phyloP scores from a whole-genome alignment of 2,888 invertebrate genomes.

The Ephialtes manifestator region DNA sequence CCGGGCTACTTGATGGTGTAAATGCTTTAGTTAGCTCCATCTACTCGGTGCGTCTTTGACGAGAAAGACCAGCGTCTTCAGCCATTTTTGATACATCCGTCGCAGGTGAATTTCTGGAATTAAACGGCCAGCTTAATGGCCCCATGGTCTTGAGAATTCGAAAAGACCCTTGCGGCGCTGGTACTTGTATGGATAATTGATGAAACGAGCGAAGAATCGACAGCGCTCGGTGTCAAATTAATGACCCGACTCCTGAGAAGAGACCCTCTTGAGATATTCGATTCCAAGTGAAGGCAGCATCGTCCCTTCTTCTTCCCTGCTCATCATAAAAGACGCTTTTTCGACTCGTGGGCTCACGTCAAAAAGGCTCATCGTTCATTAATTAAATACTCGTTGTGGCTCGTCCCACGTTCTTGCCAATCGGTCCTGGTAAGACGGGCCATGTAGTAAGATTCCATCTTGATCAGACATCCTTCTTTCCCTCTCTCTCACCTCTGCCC shows the following conservation, averaged over 20 bases:
- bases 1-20: constrained; percentile 30
- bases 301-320: constrained; percentile 16
- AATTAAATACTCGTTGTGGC: constrained; percentile 52
- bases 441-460: constrained; percentile 33
- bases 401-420: constrained; percentile 38
- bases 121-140: not conserved
- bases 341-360: constrained; percentile 34
- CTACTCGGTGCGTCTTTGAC: constrained; percentile 22
- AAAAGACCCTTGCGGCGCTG: not conserved
- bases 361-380: constrained; percentile 53
- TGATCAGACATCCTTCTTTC: constrained; percentile 22
- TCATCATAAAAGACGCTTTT: constrained; percentile 43
- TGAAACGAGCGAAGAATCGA: constrained; percentile 70
- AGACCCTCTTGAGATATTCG: constrained; percentile 47
- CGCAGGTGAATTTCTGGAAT: constrained; percentile 10
- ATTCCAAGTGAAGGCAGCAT: constrained; percentile 42
- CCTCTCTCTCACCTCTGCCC: not conserved
- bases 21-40: constrained; percentile 31
- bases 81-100: constrained; percentile 2
- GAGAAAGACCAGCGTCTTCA: not conserved
- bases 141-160: not conserved
- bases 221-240: constrained; percentile 72
- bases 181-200: constrained; percentile 67
- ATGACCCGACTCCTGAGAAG: constrained; percentile 66
- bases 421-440: constrained; percentile 40